Evolutionary conservation across 2,888 invertebrate genomes (phyloP).

Genomic region (Athalia cordata): DNA sequence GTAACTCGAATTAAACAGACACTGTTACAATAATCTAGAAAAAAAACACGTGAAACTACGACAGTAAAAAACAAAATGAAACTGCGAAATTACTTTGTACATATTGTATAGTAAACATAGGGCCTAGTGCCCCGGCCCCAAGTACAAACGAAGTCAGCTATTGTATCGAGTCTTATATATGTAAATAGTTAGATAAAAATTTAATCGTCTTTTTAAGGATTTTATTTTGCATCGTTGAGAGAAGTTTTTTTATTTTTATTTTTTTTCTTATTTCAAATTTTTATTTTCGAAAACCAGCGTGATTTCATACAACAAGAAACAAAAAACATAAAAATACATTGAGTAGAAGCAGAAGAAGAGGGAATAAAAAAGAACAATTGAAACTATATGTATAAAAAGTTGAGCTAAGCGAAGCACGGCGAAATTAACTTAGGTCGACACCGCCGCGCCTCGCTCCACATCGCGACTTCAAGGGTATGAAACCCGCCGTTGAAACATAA

Average conservation of each 20-base stretch:
- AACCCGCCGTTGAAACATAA: slow-evolving; percentile 29
- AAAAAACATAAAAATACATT: too few species aligned
- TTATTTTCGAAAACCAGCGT: too few species aligned
- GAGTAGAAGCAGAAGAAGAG: too few species aligned
- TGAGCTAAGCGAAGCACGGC: too few species aligned
- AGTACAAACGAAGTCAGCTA: slow-evolving; percentile 73
- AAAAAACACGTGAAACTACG: background rate
- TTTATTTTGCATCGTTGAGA: background rate
- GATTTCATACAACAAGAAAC: too few species aligned
- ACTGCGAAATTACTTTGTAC: slow-evolving; percentile 43
- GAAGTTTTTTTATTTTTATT: background rate
- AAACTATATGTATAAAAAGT: background rate
- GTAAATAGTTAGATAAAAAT: slow-evolving; percentile 59
- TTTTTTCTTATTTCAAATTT: background rate
- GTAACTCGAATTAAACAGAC: background rate
- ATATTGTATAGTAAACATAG: slow-evolving; percentile 58
- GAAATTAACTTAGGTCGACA: background rate
- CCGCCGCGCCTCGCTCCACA: slow-evolving; percentile 15
- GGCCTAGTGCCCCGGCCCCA: slow-evolving; percentile 71
- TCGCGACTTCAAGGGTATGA: slow-evolving; percentile 45
- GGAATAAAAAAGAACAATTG: background rate
- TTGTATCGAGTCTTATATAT: slow-evolving; percentile 69
- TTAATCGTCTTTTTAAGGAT: too few species aligned
- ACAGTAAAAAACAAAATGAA: slow-evolving; percentile 10
- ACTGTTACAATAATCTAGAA: too few species aligned